A percentile compares a stretch with the other conserved stretches of the same genome.
Evolutionary conservation across 2,113 vertebrate species (phyloP).

Genomic region (Garra rufa): DNA sequence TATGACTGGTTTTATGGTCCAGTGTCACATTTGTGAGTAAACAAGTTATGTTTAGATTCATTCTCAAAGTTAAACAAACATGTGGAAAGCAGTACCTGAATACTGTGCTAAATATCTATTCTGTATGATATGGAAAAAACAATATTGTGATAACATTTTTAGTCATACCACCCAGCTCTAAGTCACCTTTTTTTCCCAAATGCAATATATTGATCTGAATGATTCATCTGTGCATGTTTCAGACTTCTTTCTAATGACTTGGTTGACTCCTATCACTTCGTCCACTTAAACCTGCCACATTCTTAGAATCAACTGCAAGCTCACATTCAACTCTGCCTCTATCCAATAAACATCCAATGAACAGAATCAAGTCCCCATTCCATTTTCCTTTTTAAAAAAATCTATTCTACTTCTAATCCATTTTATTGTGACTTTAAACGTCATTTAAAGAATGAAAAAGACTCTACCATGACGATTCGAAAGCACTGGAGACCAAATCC

Average conservation of each 20-base stretch:
- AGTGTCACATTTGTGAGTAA: not conserved
- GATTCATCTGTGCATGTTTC: not conserved
- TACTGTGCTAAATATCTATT: not conserved
- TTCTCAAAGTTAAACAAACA: not conserved
- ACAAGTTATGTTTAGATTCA: not conserved
- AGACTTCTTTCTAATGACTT: not conserved
- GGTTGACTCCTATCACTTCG: not conserved
- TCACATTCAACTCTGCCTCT: not conserved
- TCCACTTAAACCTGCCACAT: not conserved
- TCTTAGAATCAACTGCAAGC: not conserved
- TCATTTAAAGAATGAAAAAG: not conserved
- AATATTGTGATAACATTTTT: not conserved
- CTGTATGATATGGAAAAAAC: not conserved
- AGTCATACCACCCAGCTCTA: not conserved
- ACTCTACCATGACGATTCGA: not conserved
- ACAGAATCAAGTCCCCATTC: not conserved
- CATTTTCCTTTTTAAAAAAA: not conserved
- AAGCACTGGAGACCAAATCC: slow-evolving; percentile 18
- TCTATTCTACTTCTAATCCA: not conserved
- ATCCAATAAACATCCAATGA: not conserved
- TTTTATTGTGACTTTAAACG: not conserved
- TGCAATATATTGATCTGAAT: not conserved
- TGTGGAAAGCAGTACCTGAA: not conserved
- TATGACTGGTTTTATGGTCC: too few relatives aligned
- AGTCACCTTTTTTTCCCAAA: not conserved